phyloP scores from a whole-genome alignment of 2,797 vertebrate species.

The Pantherophis alleghaniensis region DNA sequence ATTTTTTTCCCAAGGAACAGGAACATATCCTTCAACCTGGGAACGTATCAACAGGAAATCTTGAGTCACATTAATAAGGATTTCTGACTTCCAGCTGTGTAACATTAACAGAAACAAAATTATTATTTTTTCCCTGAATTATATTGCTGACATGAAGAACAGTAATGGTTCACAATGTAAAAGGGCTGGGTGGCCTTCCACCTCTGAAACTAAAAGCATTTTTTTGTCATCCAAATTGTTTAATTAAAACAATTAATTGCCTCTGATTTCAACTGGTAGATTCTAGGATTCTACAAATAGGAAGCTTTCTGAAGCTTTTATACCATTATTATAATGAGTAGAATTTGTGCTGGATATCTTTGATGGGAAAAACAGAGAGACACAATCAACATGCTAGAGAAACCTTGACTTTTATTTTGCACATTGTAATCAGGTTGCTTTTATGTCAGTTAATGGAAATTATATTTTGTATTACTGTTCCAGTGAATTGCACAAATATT shows the following conservation, averaged over 20 bases:
- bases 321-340: background rate
- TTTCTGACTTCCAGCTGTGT: background rate
- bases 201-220: background rate
- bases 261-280: background rate
- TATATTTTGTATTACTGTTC: background rate
- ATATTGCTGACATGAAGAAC: background rate
- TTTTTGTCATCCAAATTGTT: background rate
- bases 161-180: background rate
- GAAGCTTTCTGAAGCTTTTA: background rate
- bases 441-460: background rate
- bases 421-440: background rate
- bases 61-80: background rate
- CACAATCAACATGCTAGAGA: background rate
- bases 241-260: background rate
- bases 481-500: background rate
- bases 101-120: background rate
- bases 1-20: background rate
- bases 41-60: background rate
- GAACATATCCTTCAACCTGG: background rate
- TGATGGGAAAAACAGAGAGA: background rate
- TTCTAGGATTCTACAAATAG: background rate
- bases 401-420: background rate
- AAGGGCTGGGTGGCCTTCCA: background rate
- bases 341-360: background rate
- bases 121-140: background rate